Conservation (phyloP, 1,140 invertebrate species). For the Drosophila arawakana region DNA sequence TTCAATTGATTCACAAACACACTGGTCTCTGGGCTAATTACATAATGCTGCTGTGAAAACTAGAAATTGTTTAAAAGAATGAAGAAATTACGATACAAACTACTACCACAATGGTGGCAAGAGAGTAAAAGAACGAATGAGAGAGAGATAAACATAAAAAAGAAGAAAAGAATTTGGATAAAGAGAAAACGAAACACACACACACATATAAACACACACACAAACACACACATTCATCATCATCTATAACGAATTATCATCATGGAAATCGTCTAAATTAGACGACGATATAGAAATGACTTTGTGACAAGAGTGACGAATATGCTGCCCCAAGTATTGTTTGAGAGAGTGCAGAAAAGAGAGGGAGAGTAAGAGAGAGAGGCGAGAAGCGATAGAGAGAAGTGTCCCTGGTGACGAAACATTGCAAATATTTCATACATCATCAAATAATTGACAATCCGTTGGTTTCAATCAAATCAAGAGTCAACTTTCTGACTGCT, state of each 20-base stretch:
- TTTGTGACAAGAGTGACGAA: conserved; percentile 30
- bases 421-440: conserved; percentile 42
- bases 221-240: conserved; percentile 33
- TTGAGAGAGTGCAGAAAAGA: conserved; percentile 6
- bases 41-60: conserved; percentile 17
- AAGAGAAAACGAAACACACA: conserved; percentile 38
- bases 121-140: conserved; percentile 8
- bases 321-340: conserved; percentile 46
- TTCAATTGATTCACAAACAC: neutral
- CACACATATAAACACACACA: conserved; percentile 18
- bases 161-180: conserved; percentile 42
- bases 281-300: conserved; percentile 63
- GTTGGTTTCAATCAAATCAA: conserved; percentile 31
- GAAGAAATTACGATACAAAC: conserved; percentile 30
- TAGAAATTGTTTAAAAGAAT: conserved; percentile 37
- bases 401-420: conserved; percentile 39
- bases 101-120: conserved; percentile 43
- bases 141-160: conserved; percentile 20
- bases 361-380: conserved; percentile 3
- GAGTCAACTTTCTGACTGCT: conserved; percentile 34
- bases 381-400: neutral
- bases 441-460: conserved; percentile 43
- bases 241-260: conserved; percentile 55
- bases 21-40: conserved; percentile 13
- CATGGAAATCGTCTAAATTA: conserved; percentile 77